These are phyloP conservation scores for Myotis myotis DNA, from an alignment of 2,797 vertebrate species.

Conservation along the genomic window DNA sequence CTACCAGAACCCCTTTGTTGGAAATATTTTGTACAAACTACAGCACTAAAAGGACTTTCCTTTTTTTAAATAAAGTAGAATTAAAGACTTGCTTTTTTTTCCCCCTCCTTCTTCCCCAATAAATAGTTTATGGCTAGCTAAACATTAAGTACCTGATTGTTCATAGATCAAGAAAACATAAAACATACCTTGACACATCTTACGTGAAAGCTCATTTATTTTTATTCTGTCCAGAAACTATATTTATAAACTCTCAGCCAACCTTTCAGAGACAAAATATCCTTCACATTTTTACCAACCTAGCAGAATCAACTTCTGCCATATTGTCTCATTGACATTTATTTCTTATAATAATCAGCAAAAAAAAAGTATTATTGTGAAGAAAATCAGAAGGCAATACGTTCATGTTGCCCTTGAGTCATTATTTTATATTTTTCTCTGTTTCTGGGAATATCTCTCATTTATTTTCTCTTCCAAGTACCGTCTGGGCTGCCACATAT, in stretches of 20 bases:
- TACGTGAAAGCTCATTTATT: constrained; percentile 64
- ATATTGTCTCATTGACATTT: constrained; percentile 72
- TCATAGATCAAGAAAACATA: constrained; percentile 68
- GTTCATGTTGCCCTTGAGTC: constrained; percentile 66
- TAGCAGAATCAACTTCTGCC: constrained; percentile 69
- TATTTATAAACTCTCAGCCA: constrained; percentile 61
- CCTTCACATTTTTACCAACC: constrained; percentile 64
- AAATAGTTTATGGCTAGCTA: constrained; percentile 69
- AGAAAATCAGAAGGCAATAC: constrained; percentile 70
- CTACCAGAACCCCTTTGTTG: constrained; percentile 14
- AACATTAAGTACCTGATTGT: constrained; percentile 69
- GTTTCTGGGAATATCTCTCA: constrained; percentile 43
- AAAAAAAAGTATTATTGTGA: constrained; percentile 75
- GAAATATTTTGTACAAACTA: constrained; percentile 42
- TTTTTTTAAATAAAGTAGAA: constrained; percentile 27
- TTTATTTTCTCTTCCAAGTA: constrained; percentile 50
- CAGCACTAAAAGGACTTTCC: constrained; percentile 44
- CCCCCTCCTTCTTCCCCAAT: fast-evolving
- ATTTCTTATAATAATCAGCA: constrained; percentile 74
- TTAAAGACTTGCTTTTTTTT: constrained; percentile 51
- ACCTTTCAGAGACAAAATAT: constrained; percentile 65
- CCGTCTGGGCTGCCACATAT: constrained; percentile 28
- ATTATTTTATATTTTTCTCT: constrained; percentile 13
- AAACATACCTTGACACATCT: constrained; percentile 65
- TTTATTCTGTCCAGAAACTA: constrained; percentile 70